A percentile compares a stretch with the other conserved stretches of the same genome.
Conservation (phyloP, 2,113 vertebrate genomes). For the Origma solitaria region DNA sequence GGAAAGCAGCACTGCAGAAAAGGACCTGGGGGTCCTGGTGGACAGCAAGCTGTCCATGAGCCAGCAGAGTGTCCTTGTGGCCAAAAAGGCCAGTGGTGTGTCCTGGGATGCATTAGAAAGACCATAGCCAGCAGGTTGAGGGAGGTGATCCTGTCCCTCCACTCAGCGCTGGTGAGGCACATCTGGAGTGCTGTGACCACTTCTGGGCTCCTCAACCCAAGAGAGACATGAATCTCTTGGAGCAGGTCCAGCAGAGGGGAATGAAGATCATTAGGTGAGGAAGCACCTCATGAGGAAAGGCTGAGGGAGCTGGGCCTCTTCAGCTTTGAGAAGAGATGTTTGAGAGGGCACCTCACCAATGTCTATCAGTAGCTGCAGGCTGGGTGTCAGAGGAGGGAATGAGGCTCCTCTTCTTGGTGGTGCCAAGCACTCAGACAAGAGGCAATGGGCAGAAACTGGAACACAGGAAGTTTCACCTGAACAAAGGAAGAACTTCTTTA, state of each 20-base stretch:
- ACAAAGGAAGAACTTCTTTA: background rate
- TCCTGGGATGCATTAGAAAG: background rate
- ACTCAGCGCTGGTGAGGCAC: background rate
- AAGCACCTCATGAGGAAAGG: background rate
- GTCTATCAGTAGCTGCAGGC: background rate
- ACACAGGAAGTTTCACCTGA: background rate
- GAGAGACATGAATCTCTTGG: background rate
- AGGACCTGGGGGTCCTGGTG: background rate
- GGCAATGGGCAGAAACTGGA: background rate
- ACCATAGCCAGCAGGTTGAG: accelerated
- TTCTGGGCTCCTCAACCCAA: background rate
- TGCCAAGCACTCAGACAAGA: background rate
- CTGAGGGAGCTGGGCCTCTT: background rate
- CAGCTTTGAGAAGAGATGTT: background rate
- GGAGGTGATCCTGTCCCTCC: background rate
- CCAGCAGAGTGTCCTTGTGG: background rate
- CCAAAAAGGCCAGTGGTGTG: background rate
- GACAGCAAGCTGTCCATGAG: background rate
- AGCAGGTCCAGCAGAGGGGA: background rate
- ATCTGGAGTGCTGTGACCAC: background rate
- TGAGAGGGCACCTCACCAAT: background rate
- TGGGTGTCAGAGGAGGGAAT: background rate
- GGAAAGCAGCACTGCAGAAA: background rate
- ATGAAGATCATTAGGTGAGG: background rate
- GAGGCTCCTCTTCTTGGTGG: background rate